Evolutionary conservation across 2,888 invertebrate species (phyloP).

Genomic region (Rhyacophila evoluta): DNA sequence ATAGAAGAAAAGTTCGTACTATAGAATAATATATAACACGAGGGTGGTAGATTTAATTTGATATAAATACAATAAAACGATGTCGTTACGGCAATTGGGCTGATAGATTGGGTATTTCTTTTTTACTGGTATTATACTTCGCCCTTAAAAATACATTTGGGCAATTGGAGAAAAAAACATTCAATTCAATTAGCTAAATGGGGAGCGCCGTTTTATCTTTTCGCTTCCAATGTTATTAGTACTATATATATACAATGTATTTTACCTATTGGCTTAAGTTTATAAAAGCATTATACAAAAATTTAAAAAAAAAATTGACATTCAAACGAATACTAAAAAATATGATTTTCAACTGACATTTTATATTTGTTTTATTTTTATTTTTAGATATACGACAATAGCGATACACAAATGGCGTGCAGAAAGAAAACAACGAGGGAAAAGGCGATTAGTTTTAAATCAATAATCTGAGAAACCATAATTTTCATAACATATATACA

Average conservation of each 20-base stretch:
- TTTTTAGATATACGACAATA: not conserved
- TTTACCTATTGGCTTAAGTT: too few species aligned
- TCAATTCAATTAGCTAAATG: not conserved
- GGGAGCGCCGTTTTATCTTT: not conserved
- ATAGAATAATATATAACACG: too few species aligned
- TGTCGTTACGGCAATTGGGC: not conserved
- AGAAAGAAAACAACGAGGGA: not conserved
- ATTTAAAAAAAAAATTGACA: too few species aligned
- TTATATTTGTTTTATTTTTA: not conserved
- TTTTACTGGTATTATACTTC: not conserved
- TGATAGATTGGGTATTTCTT: not conserved
- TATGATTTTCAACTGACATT: not conserved
- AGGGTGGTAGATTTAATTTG: not conserved
- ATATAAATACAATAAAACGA: not conserved
- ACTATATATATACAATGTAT: too few species aligned
- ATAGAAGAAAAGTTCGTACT: not conserved
- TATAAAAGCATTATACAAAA: too few species aligned
- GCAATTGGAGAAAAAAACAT: constrained; percentile 13
- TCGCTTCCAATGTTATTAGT: not conserved
- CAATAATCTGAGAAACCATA: too few species aligned
- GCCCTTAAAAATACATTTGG: constrained; percentile 13
- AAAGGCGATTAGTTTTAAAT: not conserved
- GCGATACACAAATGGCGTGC: not conserved
- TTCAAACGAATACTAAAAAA: too few species aligned
- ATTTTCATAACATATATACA: too few species aligned